Conservation (phyloP, 2,113 vertebrate genomes). For the Chitala chitala region DNA sequence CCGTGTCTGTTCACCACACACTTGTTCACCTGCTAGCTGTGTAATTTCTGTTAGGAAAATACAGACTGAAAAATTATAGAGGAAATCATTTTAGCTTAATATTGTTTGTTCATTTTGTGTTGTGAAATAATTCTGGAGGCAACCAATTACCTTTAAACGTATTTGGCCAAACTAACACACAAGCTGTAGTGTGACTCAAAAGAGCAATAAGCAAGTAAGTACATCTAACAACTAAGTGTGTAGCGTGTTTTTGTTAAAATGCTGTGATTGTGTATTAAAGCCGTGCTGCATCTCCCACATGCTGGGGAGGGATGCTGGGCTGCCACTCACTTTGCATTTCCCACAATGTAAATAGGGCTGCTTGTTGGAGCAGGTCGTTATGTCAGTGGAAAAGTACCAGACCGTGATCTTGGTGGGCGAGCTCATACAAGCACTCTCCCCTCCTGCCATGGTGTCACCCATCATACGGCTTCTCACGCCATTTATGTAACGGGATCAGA, state of each 20-base stretch:
- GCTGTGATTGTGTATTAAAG: no score
- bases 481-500: conserved; percentile 17
- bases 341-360: neutral
- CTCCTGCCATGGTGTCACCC: no score
- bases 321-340: neutral
- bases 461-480: no score
- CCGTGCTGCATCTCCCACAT: neutral
- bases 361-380: conserved; percentile 9
- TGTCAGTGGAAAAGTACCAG: conserved; percentile 38
- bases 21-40: neutral
- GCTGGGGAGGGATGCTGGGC: neutral
- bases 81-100: neutral
- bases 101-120: neutral
- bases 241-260: neutral
- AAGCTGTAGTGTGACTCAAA: neutral
- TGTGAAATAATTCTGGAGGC: neutral
- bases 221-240: neutral
- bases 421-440: no score
- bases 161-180: no score
- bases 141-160: no score
- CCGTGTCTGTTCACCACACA: neutral
- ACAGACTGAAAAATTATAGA: neutral
- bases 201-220: no score
- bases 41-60: neutral
- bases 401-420: no score